Evolutionary conservation across 2,113 vertebrate genomes (phyloP), one percentile per base, ranked within the genome.

Genomic region (Tychaedon coryphoeus): DNA sequence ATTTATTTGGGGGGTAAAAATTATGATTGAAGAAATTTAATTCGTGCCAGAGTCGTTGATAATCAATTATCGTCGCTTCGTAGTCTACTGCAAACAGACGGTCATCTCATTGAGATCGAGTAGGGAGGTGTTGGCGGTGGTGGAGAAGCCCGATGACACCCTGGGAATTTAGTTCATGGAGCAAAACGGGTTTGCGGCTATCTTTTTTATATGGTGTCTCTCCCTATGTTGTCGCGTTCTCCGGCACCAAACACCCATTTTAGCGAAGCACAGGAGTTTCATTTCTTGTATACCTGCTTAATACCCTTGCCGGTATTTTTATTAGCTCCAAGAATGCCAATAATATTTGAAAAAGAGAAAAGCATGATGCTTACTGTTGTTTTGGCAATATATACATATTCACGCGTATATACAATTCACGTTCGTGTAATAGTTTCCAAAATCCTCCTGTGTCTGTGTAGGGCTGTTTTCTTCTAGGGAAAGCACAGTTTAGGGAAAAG

Each of bases 1-100:
- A 13, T 62, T 76, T 76, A 51, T 64, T 82, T 79, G 12, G 2
- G 5, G 7, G 12, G 9, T 29, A 54, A 72, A n/a, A 82, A 60
- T 5, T 34, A 31, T 8, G 8, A 57, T 7, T 33, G 16, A 77
- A 91, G 86, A 66, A 24, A 4, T 28, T 70, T 81, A 26, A 29
- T 74, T 96, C 18, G 4, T n/a, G 51, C 5, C 56, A 15, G 43
- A 95, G 20, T 88, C 84, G 91, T 95, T 95, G 86, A 48, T 8
- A 73, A 69, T 38, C 10, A 19, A 61, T 66, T 80, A 29, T 3
- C 5, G 29, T 40, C 42, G 6, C 40, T 83, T 84, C 56, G 57
- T 42, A 53, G 51, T 20, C 34, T 36, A 2, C 69, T 9, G 54
- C 43, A 8, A 88, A 56, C 22, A 12, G 56, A 5, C 2, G 16